These are phyloP conservation scores for Spodoptera picta DNA, from an alignment of 2,888 invertebrate genomes.

Conservation along the genomic window DNA sequence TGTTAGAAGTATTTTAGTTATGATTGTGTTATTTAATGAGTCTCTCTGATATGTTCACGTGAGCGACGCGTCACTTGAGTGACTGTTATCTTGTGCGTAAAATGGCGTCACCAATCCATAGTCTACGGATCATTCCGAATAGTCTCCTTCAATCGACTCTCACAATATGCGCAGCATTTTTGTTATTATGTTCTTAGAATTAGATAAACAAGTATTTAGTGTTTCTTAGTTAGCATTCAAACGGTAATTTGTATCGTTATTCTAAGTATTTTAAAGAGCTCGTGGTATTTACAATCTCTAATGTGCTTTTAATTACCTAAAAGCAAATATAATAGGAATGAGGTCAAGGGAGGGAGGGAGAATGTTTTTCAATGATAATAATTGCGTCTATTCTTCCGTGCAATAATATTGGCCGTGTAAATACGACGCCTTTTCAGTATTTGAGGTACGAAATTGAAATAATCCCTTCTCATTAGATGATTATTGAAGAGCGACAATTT, in stretches of 20 bases:
- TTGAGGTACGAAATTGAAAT: constrained; percentile 16
- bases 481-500: too few relatives aligned
- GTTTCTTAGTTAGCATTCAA: background rate
- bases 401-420: constrained; percentile 7
- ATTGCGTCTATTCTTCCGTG: too few relatives aligned
- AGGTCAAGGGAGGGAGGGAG: too few relatives aligned
- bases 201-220: background rate
- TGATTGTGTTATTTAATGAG: constrained; percentile 7
- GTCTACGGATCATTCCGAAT: constrained; percentile 33
- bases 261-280: background rate
- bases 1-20: constrained; percentile 5
- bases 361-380: constrained; percentile 9
- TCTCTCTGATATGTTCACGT: constrained; percentile 16
- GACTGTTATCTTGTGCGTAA: constrained; percentile 29
- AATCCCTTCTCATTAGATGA: constrained; percentile 19
- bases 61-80: constrained; percentile 6
- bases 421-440: constrained; percentile 42
- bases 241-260: background rate
- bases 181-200: constrained; percentile 1
- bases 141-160: constrained; percentile 24
- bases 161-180: constrained; percentile 13
- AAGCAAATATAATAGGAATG: constrained; percentile 6
- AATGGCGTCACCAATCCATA: constrained; percentile 44
- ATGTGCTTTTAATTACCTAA: constrained; percentile 17
- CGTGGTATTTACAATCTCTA: constrained; percentile 2